These are phyloP conservation scores for Coelogynopora nodosa DNA, from an alignment of 2,888 invertebrate genomes.

Conservation along the genomic window DNA sequence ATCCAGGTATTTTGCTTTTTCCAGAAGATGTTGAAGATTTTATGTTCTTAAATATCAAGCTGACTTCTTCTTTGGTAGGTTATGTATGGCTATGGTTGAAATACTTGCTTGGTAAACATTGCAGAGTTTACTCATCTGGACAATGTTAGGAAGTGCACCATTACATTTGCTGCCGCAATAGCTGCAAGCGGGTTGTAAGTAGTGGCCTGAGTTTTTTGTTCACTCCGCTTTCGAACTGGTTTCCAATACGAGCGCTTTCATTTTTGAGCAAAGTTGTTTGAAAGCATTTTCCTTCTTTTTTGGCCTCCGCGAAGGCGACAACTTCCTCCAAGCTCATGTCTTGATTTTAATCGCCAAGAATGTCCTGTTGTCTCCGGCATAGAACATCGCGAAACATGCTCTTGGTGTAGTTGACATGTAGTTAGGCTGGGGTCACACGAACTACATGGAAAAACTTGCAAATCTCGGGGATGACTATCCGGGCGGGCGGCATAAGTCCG, in stretches of 20 bases:
- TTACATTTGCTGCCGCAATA: too few relatives aligned
- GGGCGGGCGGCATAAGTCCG: slow-evolving; percentile 47
- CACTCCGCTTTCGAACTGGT: not conserved
- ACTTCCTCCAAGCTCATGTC: not conserved
- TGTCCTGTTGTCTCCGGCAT: too few relatives aligned
- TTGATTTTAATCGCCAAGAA: slow-evolving; percentile 15
- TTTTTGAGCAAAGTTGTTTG: not conserved
- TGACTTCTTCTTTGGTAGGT: too few relatives aligned
- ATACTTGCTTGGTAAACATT: not conserved
- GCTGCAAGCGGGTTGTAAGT: too few relatives aligned
- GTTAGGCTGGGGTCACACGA: slow-evolving; percentile 1
- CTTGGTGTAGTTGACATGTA: slow-evolving; percentile 44
- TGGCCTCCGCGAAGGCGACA: not conserved
- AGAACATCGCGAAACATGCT: too few relatives aligned
- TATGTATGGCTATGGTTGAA: not conserved
- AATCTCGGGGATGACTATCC: slow-evolving; percentile 47
- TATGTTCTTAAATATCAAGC: too few relatives aligned
- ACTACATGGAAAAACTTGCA: not conserved
- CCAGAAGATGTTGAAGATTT: too few relatives aligned
- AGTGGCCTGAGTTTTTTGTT: too few relatives aligned
- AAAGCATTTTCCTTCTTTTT: not conserved
- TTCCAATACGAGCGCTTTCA: not conserved
- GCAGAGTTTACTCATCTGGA: not conserved
- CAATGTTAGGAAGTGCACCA: not conserved
- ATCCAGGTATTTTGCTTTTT: too few relatives aligned